Conservation (phyloP, 2,113 vertebrate genomes). For the Epinephelus lanceolatus region DNA sequence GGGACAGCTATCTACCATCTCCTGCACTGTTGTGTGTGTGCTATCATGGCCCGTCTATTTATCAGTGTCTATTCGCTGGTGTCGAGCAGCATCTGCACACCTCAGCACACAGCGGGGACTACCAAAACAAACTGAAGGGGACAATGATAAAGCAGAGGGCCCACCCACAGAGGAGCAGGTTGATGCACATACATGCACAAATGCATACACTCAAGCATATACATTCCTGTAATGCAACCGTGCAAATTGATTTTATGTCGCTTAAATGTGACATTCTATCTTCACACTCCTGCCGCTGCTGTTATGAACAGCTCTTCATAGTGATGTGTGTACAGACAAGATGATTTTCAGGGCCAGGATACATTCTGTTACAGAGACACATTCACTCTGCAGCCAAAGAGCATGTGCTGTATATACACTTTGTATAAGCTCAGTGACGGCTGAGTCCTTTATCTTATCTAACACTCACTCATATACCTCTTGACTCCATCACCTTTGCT, state of each 20-base stretch:
- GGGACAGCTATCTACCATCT: conserved; percentile 10
- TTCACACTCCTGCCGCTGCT: not conserved
- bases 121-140: conserved; percentile 50
- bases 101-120: conserved; percentile 25
- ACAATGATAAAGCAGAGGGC: conserved; percentile 26
- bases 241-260: conserved; percentile 1
- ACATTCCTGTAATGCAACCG: not conserved
- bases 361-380: not conserved
- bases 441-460: conserved; percentile 4
- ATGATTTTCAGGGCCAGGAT: not conserved
- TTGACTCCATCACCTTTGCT: conserved; percentile 28
- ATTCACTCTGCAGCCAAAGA: not conserved
- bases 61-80: conserved; percentile 37
- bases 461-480: conserved; percentile 9
- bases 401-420: not conserved
- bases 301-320: not conserved
- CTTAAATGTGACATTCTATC: not conserved
- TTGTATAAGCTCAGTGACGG: not conserved
- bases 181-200: not conserved
- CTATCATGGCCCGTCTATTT: conserved; percentile 29
- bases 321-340: not conserved
- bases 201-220: not conserved
- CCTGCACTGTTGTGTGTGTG: conserved; percentile 3
- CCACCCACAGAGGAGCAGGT: not conserved
- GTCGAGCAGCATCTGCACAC: conserved; percentile 39